Evolutionary conservation across 2,797 vertebrate species (phyloP), one percentile per base, ranked within the genome.

Genomic region (Halcyon smyrnensis): DNA sequence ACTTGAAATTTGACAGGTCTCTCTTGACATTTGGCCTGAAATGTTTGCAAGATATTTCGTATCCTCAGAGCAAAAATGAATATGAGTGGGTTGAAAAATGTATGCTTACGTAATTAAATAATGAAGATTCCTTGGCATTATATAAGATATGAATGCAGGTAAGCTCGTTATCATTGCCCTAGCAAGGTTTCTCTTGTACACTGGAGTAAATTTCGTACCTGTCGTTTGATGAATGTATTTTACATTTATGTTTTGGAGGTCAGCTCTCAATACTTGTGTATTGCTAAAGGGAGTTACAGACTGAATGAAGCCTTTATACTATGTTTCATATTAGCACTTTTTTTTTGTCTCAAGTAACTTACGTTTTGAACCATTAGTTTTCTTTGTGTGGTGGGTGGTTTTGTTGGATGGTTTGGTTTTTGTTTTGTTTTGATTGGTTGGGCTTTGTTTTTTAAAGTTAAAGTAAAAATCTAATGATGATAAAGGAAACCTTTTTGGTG

Each of bases 31-130:
- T 94, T 91, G 86, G 8, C 85, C 74, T 87, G 78, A 85, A 93
- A 80, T 59, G 34, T 77, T 85, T 92, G 81, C 70, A 77, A 90
- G 81, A 34, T 83, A 90, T 48, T 82, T 84, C 59, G 41, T 96
- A 80, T 94, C 39, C 60, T 93, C 27, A 11, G 81, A 93, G 75
- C 71, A 93, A 37, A 70, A 96, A 67, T 74, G 18, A 85, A 62
- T 70, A 70, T 64, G 81, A 95, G 81, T 68, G 89, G 81, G 87
- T 87, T 91, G 95, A 60, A 93, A 93, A 92, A 83, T 60, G 60
- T 92, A 57, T 85, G 48, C 56, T 74, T 91, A 57, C 9, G 23
- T 94, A 93, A 90, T 96, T 89, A 97, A 89, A 87, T 85, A 94
- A 90, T 80, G 75, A 95, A 71, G 56, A 60, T 80, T 87, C 60